Percentiles rank a stretch among this genome's conserved stretches.
These are phyloP conservation scores for Cynopterus brachyotis DNA, from an alignment of 2,113 vertebrate genomes.

Conservation along the genomic window DNA sequence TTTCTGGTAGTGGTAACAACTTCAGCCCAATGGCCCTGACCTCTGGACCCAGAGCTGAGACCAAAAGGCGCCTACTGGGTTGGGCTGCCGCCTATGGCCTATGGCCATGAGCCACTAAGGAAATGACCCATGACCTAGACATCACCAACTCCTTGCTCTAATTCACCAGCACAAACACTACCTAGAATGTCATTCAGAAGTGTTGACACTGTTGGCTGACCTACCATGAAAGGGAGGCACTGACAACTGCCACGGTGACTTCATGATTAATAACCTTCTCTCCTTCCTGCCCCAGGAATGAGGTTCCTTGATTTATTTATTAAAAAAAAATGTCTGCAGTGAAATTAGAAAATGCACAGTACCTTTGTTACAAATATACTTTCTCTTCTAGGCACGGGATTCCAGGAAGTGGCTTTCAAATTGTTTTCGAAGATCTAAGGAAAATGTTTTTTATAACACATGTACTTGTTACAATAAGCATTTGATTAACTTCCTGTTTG, in stretches of 20 bases:
- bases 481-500: conserved; percentile 45
- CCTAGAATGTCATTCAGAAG: not conserved
- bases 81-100: conserved; percentile 6
- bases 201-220: not conserved
- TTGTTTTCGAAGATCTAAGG: conserved; percentile 25
- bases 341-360: not conserved
- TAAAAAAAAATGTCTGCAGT: not conserved
- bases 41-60: conserved; percentile 40
- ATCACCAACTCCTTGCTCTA: not conserved
- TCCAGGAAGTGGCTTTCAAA: conserved; percentile 9
- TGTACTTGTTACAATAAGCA: not conserved
- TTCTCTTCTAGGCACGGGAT: conserved; percentile 25
- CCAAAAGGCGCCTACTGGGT: not conserved
- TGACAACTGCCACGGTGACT: not conserved
- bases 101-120: conserved; percentile 51
- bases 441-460: conserved; percentile 26
- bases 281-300: not conserved
- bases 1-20: not conserved
- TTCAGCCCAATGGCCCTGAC: not conserved
- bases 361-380: conserved; percentile 28
- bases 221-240: not conserved
- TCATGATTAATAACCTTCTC: not conserved
- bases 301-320: not conserved
- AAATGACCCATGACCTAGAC: conserved; percentile 51
- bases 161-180: not conserved